Percentiles rank a stretch among this genome's conserved stretches.
Conservation (phyloP, 2,888 invertebrate genomes). For the Cephus pygmeus region DNA sequence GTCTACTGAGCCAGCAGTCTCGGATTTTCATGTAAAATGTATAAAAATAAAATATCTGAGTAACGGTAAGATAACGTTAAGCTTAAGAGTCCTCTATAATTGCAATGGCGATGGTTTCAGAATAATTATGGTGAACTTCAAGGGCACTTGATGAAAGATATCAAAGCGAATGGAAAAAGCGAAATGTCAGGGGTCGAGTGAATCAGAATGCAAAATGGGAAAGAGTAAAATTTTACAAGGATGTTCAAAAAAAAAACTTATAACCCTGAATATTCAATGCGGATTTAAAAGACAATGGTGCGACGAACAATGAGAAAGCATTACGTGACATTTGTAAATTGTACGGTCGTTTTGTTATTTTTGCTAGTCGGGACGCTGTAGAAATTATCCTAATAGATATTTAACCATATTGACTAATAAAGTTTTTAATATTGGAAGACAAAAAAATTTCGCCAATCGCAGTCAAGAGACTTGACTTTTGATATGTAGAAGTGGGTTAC, state of each 20-base stretch:
- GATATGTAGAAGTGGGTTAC: no score
- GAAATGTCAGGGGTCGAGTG: not conserved
- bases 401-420: not conserved
- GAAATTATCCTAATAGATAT: not conserved
- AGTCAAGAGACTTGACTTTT: no score
- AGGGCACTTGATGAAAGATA: not conserved
- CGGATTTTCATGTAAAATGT: constrained; percentile 1
- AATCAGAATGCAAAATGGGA: not conserved
- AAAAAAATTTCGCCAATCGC: no score
- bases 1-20: not conserved
- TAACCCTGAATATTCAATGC: not conserved
- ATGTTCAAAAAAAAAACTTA: not conserved
- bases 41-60: not conserved
- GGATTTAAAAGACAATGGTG: not conserved
- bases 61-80: not conserved
- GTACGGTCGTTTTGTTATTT: not conserved
- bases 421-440: no score
- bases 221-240: not conserved
- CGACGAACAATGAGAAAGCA: no score
- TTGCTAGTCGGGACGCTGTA: not conserved
- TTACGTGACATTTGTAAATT: not conserved
- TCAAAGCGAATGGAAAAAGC: not conserved
- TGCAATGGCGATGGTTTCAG: not conserved
- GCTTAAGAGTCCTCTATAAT: not conserved
- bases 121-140: not conserved